These are phyloP conservation scores for Strix aluco DNA, from an alignment of 2,113 vertebrate genomes.

Conservation along the genomic window DNA sequence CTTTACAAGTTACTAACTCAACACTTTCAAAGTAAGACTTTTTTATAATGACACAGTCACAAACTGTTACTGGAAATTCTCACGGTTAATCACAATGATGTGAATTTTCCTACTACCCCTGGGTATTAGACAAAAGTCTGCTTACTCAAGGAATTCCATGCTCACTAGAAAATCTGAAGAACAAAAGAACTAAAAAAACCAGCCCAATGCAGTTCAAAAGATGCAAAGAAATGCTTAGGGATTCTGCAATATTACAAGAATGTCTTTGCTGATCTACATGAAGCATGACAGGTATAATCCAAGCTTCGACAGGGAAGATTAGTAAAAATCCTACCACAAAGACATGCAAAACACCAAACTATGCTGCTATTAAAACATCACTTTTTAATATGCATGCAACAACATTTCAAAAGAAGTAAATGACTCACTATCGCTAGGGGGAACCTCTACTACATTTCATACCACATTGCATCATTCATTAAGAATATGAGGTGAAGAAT, in stretches of 20 bases:
- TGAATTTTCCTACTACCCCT: background rate
- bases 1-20: background rate
- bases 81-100: background rate
- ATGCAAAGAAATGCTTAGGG: conserved; percentile 11
- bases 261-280: conserved; percentile 15
- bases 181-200: conserved; percentile 32
- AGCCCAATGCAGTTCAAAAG: background rate
- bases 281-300: conserved; percentile 38
- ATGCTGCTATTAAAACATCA: background rate
- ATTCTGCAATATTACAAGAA: conserved; percentile 19
- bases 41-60: background rate
- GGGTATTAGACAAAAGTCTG: conserved; percentile 17
- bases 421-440: background rate
- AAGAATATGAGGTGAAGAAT: background rate
- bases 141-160: conserved; percentile 45
- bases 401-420: background rate
- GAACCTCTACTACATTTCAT: background rate
- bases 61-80: background rate
- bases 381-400: background rate
- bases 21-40: background rate
- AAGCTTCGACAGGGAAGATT: conserved; percentile 11
- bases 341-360: background rate
- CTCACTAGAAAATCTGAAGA: conserved; percentile 31
- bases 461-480: background rate
- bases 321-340: conserved; percentile 44